Evolutionary conservation across 2,113 vertebrate species (phyloP), one percentile per base, ranked within the genome.

Genomic region (Labeo rohita): DNA sequence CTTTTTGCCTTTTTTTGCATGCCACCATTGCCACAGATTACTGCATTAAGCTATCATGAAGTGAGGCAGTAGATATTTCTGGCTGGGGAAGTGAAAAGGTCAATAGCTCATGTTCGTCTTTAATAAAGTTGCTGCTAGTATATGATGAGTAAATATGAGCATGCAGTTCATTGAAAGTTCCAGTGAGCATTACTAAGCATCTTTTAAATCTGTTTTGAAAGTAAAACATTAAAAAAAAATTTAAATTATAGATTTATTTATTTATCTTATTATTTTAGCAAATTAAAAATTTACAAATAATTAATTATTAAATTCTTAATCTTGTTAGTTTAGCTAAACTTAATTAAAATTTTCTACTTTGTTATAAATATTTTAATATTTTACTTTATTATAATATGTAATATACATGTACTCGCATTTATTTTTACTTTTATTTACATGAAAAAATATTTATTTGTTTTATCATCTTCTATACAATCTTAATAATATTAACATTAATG

Each of bases 1-100:
- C 88, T 89, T 84, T 87, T 91, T 87, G 86, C 85, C 65, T 89
- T 90, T 90, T 72, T 89, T 80, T 77, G 15, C 45, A 74, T 61
- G 39, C 74, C 68, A 89, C 85, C 89, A 90, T 82, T 87, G 10
- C 70, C 18, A 61, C 9, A 43, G 7, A 75, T 89, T 87, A 91
- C 85, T 63, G 36, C 79, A 87, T 36, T 5, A 77, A 49, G 77
- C 76, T 86, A 85, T 86, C 56, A 73, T 72, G 56, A 87, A 75
- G 61, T 59, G 80, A 85, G 83, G 68, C 34, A 2, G 81, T 54
- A 85, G 80, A 75, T 84, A 90, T 91, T 87, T 90, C 52, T 83
- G 61, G 18, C 76, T 23, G 11, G 72, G 80, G 78, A 65, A 81
- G 70, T 77, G 13, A 89, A 47, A 91, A 92, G 87, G 89, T 92